phyloP scores from a whole-genome alignment of 2,888 invertebrate genomes.

The Diaphora mendica region DNA sequence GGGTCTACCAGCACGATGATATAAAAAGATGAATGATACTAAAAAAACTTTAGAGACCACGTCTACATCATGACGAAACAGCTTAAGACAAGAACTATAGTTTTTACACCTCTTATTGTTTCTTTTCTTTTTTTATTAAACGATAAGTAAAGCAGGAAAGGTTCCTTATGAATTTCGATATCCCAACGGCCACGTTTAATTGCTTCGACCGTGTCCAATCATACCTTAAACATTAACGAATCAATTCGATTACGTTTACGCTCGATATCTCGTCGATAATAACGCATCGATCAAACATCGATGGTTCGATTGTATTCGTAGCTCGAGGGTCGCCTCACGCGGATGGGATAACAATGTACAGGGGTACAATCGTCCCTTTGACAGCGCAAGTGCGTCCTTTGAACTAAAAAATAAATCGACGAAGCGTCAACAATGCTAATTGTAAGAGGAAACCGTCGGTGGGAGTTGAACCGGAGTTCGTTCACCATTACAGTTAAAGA shows the following conservation, averaged over 20 bases:
- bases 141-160: constrained; percentile 1
- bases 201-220: neutral
- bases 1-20: neutral
- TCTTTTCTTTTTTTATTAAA: neutral
- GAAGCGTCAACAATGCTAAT: constrained; percentile 24
- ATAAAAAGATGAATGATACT: neutral
- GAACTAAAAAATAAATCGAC: constrained; percentile 26
- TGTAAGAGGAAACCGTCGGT: constrained; percentile 17
- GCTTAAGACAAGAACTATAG: neutral
- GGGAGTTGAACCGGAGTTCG: constrained; percentile 17
- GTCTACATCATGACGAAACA: neutral
- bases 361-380: constrained; percentile 24
- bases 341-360: constrained; percentile 10
- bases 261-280: constrained; percentile 23
- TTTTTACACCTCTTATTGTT: neutral
- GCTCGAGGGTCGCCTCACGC: neutral
- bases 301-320: constrained; percentile 2
- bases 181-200: neutral
- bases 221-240: constrained; percentile 13
- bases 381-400: constrained; percentile 39
- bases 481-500: constrained; percentile 18
- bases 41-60: neutral
- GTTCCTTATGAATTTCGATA: constrained; percentile 9
- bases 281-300: constrained; percentile 28
- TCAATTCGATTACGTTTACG: constrained; percentile 20